phyloP scores from a whole-genome alignment of 2,113 vertebrate genomes.

The Balaenoptera acutorostrata region DNA sequence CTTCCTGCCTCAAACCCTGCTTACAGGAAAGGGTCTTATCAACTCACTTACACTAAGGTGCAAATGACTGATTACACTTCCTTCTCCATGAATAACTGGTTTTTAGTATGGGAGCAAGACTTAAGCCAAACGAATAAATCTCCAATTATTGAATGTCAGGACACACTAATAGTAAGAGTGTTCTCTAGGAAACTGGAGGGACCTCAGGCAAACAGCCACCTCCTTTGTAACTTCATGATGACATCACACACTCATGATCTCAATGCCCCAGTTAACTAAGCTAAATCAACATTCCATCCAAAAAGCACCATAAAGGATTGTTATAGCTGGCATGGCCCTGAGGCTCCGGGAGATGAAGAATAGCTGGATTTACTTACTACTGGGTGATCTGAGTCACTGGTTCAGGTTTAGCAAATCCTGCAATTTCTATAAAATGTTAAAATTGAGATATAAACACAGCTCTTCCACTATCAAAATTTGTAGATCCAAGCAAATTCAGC shows the following conservation, averaged over 20 bases:
- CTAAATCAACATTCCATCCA: background rate
- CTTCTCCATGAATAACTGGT: background rate
- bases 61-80: background rate
- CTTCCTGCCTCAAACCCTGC: background rate
- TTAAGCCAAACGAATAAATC: conserved; percentile 25
- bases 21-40: background rate
- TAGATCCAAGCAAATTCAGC: background rate
- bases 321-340: background rate
- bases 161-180: background rate
- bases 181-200: background rate
- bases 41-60: background rate
- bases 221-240: background rate
- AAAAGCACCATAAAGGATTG: background rate
- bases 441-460: background rate
- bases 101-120: background rate
- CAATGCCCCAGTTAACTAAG: background rate
- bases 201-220: background rate
- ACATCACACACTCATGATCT: background rate
- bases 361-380: background rate
- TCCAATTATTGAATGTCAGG: background rate
- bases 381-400: background rate
- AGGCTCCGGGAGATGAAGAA: background rate
- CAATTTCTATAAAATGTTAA: background rate
- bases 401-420: background rate
- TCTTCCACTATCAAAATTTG: background rate